phyloP scores from a whole-genome alignment of 2,888 invertebrate genomes.

The Trisateles emortualis region DNA sequence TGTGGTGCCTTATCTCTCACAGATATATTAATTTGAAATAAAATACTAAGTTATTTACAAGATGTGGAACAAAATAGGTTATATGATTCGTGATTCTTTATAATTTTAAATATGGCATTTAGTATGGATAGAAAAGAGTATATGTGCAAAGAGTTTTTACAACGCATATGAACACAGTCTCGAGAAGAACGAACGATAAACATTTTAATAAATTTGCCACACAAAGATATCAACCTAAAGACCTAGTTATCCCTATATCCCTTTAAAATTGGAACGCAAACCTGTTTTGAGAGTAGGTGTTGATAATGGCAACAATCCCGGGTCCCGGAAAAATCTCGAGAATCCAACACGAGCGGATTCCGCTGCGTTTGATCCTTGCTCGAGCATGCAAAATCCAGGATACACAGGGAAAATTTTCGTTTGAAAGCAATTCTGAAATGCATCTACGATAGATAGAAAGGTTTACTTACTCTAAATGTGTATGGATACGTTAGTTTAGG shows the following conservation, averaged over 20 bases:
- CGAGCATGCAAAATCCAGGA: slow-evolving; percentile 49
- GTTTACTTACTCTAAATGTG: neutral
- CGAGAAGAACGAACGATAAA: neutral
- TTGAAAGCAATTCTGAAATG: slow-evolving; percentile 43
- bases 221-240: slow-evolving; percentile 5
- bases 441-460: slow-evolving; percentile 19
- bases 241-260: slow-evolving; percentile 27
- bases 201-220: slow-evolving; percentile 3
- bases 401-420: slow-evolving; percentile 44
- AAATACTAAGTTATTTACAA: too few species aligned
- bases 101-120: too few species aligned
- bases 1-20: too few species aligned
- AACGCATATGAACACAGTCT: too few species aligned
- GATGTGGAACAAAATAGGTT: too few species aligned
- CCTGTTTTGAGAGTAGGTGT: slow-evolving; percentile 48
- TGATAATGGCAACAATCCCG: slow-evolving; percentile 50
- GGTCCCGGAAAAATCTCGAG: slow-evolving; percentile 43
- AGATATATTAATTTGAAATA: too few species aligned
- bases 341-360: slow-evolving; percentile 54
- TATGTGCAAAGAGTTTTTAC: too few species aligned
- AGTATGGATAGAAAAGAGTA: too few species aligned
- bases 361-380: slow-evolving; percentile 53
- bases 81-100: too few species aligned
- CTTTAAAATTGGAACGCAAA: slow-evolving; percentile 46
- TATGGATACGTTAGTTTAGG: neutral